Evolutionary conservation across 2,888 invertebrate genomes (phyloP), one percentile per base, ranked within the genome.

Genomic region (Chromoteleia sp.): DNA sequence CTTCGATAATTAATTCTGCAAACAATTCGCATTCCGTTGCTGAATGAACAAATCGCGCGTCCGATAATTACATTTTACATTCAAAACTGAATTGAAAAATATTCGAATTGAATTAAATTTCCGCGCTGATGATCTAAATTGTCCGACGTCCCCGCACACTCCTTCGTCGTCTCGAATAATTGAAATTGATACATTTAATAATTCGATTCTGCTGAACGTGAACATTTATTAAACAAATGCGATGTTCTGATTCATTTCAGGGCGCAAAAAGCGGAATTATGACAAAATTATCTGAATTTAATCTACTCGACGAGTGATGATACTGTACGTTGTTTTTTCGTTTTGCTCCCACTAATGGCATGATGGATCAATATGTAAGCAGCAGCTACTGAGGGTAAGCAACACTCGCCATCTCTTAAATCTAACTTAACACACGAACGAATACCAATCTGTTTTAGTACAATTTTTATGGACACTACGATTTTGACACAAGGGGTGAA

Each of bases 291-390:
- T 70, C 63, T 17, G 65, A 65, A 78, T 59, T 78, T 71, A 78
- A 71, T 78, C 65, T 54, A 71, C 71, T 71, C 45, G 58, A 6
- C 61, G 58, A 63, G 52, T 50, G 65, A 71, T 71, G 71, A 78
- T 71, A 65, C 71, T 76, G 76, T 78, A 65, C 52, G 65, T 58
- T 71, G 56, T 78, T 78, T 78, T 71, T 71, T 33, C 71, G 70
- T 71, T 78, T 78, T 54, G 77, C 71, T 78, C 71, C 71, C 77
- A 78, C 73, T 78, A 78, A 78, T 78, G 73, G 78, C 71, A 73
- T 73, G 78, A 78, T 78, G 78, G 78, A 78, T 78, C 78, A 78
- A 78, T 78, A 78, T 78, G 78, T 78, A 78, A 78, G 78, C 78
- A 77, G 78, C 48, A 78, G 71, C 78, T 78, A 78, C 78, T 70